Conservation (phyloP, 2,113 vertebrate genomes). For the Myxocyprinus asiaticus region DNA sequence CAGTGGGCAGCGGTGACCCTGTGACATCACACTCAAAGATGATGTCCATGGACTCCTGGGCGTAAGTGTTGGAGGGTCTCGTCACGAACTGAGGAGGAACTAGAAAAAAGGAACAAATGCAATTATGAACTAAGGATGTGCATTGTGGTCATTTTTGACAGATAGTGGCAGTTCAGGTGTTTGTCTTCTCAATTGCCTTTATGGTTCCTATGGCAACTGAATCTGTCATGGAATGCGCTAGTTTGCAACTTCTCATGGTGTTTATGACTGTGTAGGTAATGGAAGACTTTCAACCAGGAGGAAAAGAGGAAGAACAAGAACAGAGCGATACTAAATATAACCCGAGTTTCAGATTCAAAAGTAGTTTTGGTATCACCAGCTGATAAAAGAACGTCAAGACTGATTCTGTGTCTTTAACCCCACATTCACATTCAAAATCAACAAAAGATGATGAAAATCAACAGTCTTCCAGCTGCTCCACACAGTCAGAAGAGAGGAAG, state of each 20-base stretch:
- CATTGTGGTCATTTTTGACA: too few relatives aligned
- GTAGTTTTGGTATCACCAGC: not conserved
- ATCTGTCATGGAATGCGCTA: not conserved
- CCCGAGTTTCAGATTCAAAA: not conserved
- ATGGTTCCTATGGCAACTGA: not conserved
- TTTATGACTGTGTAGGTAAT: conserved; percentile 3
- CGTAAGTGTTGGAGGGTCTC: conserved; percentile 87
- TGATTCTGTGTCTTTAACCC: too few relatives aligned
- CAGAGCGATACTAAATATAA: not conserved
- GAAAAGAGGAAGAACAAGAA: not conserved
- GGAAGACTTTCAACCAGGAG: not conserved
- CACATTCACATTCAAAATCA: too few relatives aligned
- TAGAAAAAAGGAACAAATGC: conserved; percentile 57
- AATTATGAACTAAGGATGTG: too few relatives aligned
- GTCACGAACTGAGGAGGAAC: conserved; percentile 86
- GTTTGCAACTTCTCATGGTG: not conserved
- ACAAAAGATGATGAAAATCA: too few relatives aligned
- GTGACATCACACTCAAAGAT: conserved; percentile 92
- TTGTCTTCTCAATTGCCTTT: not conserved
- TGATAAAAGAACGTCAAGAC: too few relatives aligned
- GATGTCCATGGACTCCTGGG: conserved; percentile 96
- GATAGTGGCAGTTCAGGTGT: not conserved
- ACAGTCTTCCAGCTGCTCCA: too few relatives aligned
- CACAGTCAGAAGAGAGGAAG: too few relatives aligned
- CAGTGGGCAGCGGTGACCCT: conserved; percentile 87